phyloP scores from a whole-genome alignment of 2,888 invertebrate genomes.

The Eupithecia exiguata region DNA sequence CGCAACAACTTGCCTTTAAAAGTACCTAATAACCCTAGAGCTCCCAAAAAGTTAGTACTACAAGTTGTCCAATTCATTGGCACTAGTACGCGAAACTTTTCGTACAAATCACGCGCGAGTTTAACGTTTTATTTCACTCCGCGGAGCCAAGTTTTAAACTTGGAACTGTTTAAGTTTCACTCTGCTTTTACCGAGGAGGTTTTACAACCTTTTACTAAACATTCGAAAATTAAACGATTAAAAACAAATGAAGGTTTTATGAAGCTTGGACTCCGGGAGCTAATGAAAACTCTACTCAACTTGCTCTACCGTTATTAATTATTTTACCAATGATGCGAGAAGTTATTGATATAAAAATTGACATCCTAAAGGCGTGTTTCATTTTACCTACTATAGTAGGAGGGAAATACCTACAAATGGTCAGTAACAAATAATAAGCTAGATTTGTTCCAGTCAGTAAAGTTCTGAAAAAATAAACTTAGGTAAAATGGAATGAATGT shows the following conservation, averaged over 20 bases:
- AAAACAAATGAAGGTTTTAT: neutral
- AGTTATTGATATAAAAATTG: neutral
- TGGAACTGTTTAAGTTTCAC: constrained; percentile 6
- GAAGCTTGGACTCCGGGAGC: neutral
- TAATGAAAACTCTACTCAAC: neutral
- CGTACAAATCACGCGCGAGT: constrained; percentile 30
- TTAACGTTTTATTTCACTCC: constrained; percentile 24
- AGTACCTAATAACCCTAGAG: neutral
- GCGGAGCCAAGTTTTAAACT: constrained; percentile 24
- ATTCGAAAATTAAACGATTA: constrained; percentile 1
- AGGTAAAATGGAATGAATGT: neutral
- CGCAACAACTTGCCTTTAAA: neutral
- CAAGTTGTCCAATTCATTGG: constrained; percentile 32
- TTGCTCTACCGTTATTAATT: neutral
- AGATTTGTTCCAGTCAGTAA: neutral
- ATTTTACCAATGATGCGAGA: neutral
- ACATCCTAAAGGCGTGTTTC: neutral
- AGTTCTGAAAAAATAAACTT: neutral
- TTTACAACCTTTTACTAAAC: constrained; percentile 4
- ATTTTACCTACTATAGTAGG: neutral
- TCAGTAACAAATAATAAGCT: neutral
- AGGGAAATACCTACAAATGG: too few species aligned
- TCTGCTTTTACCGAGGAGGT: constrained; percentile 4
- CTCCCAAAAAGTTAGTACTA: constrained; percentile 10
- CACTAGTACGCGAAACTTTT: constrained; percentile 29